Evolutionary conservation across 2,888 invertebrate genomes (phyloP).

Genomic region (Apocheima hispidaria): DNA sequence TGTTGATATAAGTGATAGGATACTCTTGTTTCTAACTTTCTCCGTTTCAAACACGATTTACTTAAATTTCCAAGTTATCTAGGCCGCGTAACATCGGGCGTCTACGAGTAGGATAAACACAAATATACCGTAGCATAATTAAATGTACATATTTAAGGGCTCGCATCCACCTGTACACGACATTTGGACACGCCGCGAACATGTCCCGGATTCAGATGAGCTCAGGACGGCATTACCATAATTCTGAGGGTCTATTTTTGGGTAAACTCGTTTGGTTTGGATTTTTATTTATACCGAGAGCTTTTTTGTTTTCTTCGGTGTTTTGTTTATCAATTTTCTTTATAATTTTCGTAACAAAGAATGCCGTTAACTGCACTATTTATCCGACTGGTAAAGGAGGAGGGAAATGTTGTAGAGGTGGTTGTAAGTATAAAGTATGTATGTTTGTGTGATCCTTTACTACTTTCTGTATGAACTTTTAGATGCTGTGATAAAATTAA

Average conservation of each 20-base stretch:
- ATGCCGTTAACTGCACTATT: background rate
- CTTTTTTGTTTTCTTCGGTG: conserved; percentile 4
- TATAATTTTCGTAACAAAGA: background rate
- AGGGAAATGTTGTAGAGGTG: too few species aligned
- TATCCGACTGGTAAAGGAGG: too few species aligned
- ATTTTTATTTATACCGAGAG: conserved; percentile 14
- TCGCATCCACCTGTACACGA: conserved; percentile 19
- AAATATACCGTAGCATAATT: conserved; percentile 18
- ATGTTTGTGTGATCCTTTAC: too few species aligned
- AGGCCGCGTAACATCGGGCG: background rate
- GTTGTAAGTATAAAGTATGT: too few species aligned
- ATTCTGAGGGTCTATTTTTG: conserved; percentile 19
- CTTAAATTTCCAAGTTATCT: conserved; percentile 1
- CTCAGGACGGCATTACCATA: conserved; percentile 20
- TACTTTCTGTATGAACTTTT: too few species aligned
- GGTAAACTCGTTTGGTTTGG: conserved; percentile 23
- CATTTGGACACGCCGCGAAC: conserved; percentile 23
- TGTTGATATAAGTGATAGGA: too few species aligned
- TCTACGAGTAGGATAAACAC: conserved; percentile 8
- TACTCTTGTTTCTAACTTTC: too few species aligned
- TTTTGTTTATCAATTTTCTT: conserved; percentile 1
- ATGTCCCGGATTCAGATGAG: conserved; percentile 22
- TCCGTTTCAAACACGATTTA: background rate
- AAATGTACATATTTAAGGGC: conserved; percentile 24
- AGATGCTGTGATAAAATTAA: too few species aligned